Conservation (phyloP, 2,113 vertebrate species). For the Dasypus novemcinctus region DNA sequence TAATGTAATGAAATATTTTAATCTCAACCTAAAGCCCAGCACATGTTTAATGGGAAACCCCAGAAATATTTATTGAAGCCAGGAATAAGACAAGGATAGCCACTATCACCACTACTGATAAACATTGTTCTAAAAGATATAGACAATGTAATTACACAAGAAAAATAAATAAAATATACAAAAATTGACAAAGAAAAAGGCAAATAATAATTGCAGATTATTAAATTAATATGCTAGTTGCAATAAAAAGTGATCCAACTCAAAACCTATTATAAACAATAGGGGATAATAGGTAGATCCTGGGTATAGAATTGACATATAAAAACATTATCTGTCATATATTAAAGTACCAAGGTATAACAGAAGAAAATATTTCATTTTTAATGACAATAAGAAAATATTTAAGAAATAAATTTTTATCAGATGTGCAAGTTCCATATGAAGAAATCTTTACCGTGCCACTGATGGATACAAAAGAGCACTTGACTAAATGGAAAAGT, state of each 20-base stretch:
- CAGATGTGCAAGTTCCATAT: background rate
- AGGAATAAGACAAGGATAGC: background rate
- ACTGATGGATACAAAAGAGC: background rate
- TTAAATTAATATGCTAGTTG: background rate
- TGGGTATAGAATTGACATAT: background rate
- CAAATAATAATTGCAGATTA: background rate
- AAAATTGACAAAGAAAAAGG: background rate
- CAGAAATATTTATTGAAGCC: background rate
- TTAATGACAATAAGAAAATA: constrained; percentile 12
- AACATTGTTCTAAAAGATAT: background rate
- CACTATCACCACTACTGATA: background rate
- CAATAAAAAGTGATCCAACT: background rate
- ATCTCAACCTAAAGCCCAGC: background rate
- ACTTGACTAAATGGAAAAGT: background rate
- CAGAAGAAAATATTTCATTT: background rate
- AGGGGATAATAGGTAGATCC: background rate
- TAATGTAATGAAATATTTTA: background rate
- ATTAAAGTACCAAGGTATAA: background rate
- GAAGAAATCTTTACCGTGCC: background rate
- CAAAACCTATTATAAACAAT: background rate
- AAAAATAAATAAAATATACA: background rate
- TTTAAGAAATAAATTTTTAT: constrained; percentile 26
- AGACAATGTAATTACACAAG: background rate
- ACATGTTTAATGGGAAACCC: background rate
- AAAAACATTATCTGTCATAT: background rate